Conservation (phyloP, 2,888 invertebrate genomes). For the Stenodema calcarata region DNA sequence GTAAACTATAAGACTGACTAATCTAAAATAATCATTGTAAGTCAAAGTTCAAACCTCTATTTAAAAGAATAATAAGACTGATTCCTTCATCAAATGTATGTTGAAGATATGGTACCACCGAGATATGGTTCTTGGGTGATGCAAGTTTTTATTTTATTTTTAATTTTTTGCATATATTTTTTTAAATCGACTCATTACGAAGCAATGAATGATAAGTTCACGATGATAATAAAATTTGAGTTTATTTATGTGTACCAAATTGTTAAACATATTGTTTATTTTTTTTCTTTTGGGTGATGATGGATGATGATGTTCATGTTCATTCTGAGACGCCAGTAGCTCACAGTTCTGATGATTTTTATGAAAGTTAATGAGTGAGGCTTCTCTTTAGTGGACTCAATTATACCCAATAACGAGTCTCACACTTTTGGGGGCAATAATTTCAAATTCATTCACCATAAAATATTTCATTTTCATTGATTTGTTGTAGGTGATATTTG, state of each 20-base stretch:
- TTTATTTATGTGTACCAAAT: constrained; percentile 35
- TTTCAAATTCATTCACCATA: too few species aligned
- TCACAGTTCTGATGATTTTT: background rate
- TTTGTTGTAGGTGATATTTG: too few species aligned
- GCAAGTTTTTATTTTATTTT: constrained; percentile 40
- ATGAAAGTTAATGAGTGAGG: too few species aligned
- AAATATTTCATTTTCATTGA: too few species aligned
- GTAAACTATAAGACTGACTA: constrained; percentile 55
- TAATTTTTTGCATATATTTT: constrained; percentile 39
- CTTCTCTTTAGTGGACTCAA: too few species aligned
- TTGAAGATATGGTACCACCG: constrained; percentile 34
- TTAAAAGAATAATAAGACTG: constrained; percentile 53
- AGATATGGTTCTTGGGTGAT: constrained; percentile 43
- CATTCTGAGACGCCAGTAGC: constrained; percentile 14
- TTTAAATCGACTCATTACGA: constrained; percentile 1
- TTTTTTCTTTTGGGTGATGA: background rate
- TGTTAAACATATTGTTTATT: constrained; percentile 41
- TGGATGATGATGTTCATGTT: background rate
- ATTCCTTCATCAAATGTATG: constrained; percentile 27
- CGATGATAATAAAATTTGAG: background rate
- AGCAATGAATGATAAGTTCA: background rate
- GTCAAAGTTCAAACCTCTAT: constrained; percentile 49
- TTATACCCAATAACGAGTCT: too few species aligned
- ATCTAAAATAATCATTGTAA: constrained; percentile 51
- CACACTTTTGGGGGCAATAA: too few species aligned